Conservation (phyloP, 2,113 vertebrate genomes). For the Silurus asotus region DNA sequence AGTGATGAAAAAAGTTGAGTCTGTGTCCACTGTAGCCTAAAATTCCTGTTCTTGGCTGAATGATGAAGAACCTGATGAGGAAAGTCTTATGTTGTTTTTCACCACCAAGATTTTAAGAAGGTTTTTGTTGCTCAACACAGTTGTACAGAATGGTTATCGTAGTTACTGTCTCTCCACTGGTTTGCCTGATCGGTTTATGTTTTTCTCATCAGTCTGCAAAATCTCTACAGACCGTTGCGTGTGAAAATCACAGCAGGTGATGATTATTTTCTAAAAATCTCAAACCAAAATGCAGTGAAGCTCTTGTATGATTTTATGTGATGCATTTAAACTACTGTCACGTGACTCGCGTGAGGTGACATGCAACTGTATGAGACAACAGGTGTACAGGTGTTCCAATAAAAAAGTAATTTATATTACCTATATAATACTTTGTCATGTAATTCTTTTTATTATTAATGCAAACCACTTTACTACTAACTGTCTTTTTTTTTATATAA, state of each 20-base stretch:
- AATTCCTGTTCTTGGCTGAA: neutral
- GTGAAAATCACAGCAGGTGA: neutral
- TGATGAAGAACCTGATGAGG: neutral
- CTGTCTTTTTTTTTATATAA: no score
- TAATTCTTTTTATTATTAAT: neutral
- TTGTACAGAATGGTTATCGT: neutral
- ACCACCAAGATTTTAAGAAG: neutral
- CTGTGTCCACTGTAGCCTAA: neutral
- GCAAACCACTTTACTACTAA: neutral
- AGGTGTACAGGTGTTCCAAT: neutral
- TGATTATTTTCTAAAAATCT: neutral
- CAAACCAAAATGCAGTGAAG: neutral
- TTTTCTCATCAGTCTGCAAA: neutral
- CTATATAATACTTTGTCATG: no score
- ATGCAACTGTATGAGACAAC: neutral
- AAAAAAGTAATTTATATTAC: neutral
- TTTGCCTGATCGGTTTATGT: neutral
- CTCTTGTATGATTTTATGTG: neutral
- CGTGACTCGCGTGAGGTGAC: neutral
- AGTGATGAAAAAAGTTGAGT: neutral
- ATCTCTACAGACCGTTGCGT: neutral
- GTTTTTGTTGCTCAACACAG: neutral
- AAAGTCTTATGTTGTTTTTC: neutral
- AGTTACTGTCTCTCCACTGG: neutral
- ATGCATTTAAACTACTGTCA: neutral